Evolutionary conservation across 2,113 vertebrate genomes (phyloP), one percentile per base, ranked within the genome.

Genomic region (Litocranius walleri): DNA sequence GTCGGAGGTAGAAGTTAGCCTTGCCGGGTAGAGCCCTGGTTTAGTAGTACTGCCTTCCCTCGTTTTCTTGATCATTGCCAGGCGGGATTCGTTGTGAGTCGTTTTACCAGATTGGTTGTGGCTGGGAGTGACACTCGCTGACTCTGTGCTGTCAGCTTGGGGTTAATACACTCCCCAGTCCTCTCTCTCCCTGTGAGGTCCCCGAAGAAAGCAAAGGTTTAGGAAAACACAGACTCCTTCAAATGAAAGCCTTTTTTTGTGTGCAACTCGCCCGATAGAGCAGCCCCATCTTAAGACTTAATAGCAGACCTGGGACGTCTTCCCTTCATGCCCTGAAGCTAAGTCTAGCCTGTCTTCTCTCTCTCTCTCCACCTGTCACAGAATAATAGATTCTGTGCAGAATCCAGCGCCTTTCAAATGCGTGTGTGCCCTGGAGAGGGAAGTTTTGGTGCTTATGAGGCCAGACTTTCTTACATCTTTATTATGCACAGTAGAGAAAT

Each of bases 371-470:
- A 98, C 96, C 96, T 98, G 96, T 96, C 97, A 97, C 29, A 17
- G 85, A 96, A 91, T 96, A 97, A 97, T 94, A 93, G 96, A 89
- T 48, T 90, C 84, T 91, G 94, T 93, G 92, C 43, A 94, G 87
- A 96, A 95, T 84, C 80, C 90, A 77, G 36, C 84, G 90, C 5
- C 45, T 88, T 56, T 80, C 43, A 83, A 95, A 81, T 71, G 62
- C 48, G 33, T 59, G 77, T 87, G 90, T 95, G 78, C 29, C 62
- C 61, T 50, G 88, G 90, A 78, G 64, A 61, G 90, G 92, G 94
- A 77, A 64, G 87, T 94, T 54, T 93, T 62, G 87, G 62, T 74
- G 86, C 74, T 78, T 48, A 7, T 64, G 84, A 97, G 91, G 86
- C 27, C 62, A 77, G 78, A 86, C 59, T 61, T 88, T 33, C 48